A percentile compares a stretch with the other conserved stretches of the same genome.
Evolutionary conservation across 2,113 vertebrate species (phyloP).

Genomic region (Acrocephalus kingi): DNA sequence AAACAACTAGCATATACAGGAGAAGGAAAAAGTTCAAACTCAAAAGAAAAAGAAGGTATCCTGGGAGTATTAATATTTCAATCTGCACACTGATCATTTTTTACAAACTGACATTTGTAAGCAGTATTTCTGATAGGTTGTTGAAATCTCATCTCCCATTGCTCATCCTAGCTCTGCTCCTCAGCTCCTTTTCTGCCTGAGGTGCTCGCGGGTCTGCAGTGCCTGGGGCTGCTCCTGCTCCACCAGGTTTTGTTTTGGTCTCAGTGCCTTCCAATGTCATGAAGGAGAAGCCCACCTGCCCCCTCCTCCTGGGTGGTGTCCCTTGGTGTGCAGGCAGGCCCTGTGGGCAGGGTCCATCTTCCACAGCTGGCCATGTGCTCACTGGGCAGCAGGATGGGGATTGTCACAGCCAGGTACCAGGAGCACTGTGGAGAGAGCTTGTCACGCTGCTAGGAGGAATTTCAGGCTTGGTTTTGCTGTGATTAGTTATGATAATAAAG

Average conservation of each 20-base stretch:
- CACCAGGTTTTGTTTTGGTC: neutral
- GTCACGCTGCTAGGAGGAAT: neutral
- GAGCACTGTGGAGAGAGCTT: neutral
- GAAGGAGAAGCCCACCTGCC: accelerated
- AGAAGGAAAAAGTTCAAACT: neutral
- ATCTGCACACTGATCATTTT: neutral
- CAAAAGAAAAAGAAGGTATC: neutral
- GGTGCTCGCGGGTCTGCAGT: accelerated
- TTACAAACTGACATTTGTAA: neutral
- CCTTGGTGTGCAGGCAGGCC: neutral
- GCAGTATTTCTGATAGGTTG: neutral
- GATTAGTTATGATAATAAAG: neutral
- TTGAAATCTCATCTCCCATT: neutral
- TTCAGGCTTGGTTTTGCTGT: neutral
- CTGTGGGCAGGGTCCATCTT: accelerated
- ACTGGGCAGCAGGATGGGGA: neutral
- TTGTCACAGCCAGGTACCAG: accelerated
- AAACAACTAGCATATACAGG: neutral
- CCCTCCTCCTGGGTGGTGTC: accelerated
- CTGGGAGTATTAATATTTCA: neutral
- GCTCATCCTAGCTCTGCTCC: neutral
- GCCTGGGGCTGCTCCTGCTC: neutral
- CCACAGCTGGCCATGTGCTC: neutral
- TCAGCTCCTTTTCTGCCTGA: neutral
- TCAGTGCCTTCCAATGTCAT: neutral